Evolutionary conservation across 2,797 vertebrate genomes (phyloP).

Genomic region (Parambassis ranga): DNA sequence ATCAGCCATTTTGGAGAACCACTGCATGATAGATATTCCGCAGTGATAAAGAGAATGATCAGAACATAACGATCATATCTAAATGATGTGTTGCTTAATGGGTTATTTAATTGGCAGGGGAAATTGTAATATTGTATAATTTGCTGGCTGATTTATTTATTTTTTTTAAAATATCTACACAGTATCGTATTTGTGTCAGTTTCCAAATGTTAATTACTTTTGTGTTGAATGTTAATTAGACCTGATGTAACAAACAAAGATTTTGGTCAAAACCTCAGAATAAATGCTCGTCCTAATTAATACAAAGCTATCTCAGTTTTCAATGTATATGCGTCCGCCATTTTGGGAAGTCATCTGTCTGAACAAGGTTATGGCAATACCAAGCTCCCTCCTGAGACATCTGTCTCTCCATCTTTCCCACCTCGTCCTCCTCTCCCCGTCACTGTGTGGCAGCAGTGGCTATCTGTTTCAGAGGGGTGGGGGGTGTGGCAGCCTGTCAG

Average conservation of each 20-base stretch:
- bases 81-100: not conserved
- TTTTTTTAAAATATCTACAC: too few relatives aligned
- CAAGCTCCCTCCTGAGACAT: not conserved
- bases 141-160: too few relatives aligned
- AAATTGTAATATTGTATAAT: not conserved
- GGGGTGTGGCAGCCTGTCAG: slow-evolving; percentile 50
- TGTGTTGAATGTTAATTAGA: too few relatives aligned
- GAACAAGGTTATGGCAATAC: not conserved
- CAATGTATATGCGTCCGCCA: not conserved
- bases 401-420: slow-evolving; percentile 7
- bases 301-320: not conserved
- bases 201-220: too few relatives aligned
- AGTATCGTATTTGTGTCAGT: too few relatives aligned
- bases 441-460: slow-evolving; percentile 22
- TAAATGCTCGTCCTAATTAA: not conserved
- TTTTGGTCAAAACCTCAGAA: too few relatives aligned
- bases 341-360: slow-evolving; percentile 8
- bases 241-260: too few relatives aligned
- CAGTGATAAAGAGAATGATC: too few relatives aligned
- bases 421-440: not conserved
- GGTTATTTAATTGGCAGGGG: not conserved
- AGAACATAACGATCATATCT: not conserved
- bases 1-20: slow-evolving; percentile 50
- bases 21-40: too few relatives aligned
- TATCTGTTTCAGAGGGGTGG: slow-evolving; percentile 35